A percentile compares a stretch with the other conserved stretches of the same genome.
phyloP scores from a whole-genome alignment of 1,140 invertebrate species.

The Hermetia illucens region DNA sequence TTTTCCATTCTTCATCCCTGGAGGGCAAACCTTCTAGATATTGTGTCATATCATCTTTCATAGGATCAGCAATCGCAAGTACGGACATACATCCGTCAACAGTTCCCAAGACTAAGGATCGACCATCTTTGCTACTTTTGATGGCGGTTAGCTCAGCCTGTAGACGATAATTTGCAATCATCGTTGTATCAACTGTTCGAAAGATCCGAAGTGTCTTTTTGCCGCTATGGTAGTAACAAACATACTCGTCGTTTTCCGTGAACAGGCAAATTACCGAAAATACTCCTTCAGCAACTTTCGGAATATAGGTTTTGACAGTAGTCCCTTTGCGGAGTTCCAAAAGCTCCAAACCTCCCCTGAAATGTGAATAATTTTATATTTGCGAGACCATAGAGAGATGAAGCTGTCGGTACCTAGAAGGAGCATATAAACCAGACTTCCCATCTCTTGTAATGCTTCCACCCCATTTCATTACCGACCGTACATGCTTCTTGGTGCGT shows the following conservation, averaged over 20 bases:
- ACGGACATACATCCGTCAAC: conserved; percentile 89
- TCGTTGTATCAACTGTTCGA: conserved; percentile 69
- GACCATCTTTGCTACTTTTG: conserved; percentile 65
- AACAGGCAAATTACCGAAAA: conserved; percentile 92
- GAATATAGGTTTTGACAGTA: conserved; percentile 72
- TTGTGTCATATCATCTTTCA: conserved; percentile 43
- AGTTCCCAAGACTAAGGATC: conserved; percentile 72
- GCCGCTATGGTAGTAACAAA: conserved; percentile 86
- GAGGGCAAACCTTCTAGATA: conserved; percentile 54
- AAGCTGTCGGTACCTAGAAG: conserved; percentile 39
- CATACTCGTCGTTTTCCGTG: conserved; percentile 86
- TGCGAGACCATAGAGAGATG: background rate
- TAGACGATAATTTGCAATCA: conserved; percentile 85
- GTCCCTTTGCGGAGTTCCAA: conserved; percentile 74
- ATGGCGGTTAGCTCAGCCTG: conserved; percentile 83
- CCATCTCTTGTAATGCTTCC: conserved; percentile 72
- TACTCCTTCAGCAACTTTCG: conserved; percentile 88
- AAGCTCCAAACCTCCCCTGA: conserved; percentile 79
- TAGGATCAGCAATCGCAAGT: conserved; percentile 79
- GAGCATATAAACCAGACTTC: conserved; percentile 87
- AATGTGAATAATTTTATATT: conserved; percentile 11
- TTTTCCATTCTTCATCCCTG: conserved; percentile 58
- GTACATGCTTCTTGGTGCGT: conserved; percentile 59
- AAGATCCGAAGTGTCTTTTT: conserved; percentile 86
- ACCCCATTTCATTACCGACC: conserved; percentile 67